A percentile compares a stretch with the other conserved stretches of the same genome.
phyloP scores from a whole-genome alignment of 1,140 invertebrate species.

The Drosophila repleta region DNA sequence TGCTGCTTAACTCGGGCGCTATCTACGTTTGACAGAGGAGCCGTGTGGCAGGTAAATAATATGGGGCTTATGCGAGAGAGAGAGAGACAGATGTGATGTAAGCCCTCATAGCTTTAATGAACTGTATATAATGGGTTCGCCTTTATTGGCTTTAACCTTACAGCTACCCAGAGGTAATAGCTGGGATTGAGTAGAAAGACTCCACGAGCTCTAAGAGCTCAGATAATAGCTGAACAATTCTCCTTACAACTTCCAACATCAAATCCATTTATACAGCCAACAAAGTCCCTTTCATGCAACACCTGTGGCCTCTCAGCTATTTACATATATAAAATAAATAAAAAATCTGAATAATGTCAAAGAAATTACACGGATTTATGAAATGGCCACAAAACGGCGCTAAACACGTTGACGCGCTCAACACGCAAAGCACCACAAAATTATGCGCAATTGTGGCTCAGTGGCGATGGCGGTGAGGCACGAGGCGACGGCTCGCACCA shows the following conservation, averaged over 20 bases:
- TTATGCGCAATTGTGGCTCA: conserved; percentile 40
- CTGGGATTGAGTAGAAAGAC: too few species aligned
- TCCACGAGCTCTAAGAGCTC: too few species aligned
- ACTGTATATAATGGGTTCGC: too few species aligned
- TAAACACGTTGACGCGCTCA: conserved; percentile 69
- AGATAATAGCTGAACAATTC: not conserved
- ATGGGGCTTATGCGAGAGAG: not conserved
- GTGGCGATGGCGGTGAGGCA: not conserved
- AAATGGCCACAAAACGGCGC: conserved; percentile 69
- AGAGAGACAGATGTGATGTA: too few species aligned
- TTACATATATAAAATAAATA: not conserved
- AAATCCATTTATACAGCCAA: too few species aligned
- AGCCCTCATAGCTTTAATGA: too few species aligned
- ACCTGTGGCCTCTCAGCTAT: not conserved
- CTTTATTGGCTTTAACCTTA: too few species aligned
- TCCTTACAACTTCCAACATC: too few species aligned
- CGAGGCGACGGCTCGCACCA: not conserved
- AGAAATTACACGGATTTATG: conserved; percentile 68
- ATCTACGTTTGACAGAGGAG: conserved; percentile 4
- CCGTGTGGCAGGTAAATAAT: not conserved
- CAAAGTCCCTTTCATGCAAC: not conserved
- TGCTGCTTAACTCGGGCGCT: conserved; percentile 13
- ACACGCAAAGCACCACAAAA: conserved; percentile 60
- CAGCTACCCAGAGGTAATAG: too few species aligned
- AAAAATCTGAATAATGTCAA: conserved; percentile 29